Base-by-base conservation (phyloP, 2,113 vertebrate genomes). In the Cardinalis cardinalis region DNA sequence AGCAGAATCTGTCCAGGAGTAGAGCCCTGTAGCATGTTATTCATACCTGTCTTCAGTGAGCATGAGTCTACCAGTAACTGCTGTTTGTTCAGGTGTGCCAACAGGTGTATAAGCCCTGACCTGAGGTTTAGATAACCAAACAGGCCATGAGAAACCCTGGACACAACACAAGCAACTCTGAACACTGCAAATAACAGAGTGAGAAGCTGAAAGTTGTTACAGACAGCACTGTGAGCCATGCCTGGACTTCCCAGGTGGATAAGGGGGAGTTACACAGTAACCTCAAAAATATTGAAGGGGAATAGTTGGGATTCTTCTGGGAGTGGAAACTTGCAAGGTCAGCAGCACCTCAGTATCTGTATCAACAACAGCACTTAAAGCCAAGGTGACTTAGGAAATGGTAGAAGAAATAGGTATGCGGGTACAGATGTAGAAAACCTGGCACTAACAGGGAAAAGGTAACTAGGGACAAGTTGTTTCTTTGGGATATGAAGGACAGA, bases 361-460 rank as follows among this genome's bases (percentile, higher is more conserved):
- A 46, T 23, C 32, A 75, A 19, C 8, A 43, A 36, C 14, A 52
- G 11, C 26, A 48, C 0, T 0, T 52, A 38, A 84, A 84, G 36
- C 17, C 34, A 41, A 88, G 60, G 31, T 7, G 15, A 48, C n/a
- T 16, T 31, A 43, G 6, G 13, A 51, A 78, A 74, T 14, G 12
- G 23, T 19, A 72, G 34, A 61, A 66, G 12, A 80, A 90, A 76
- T 34, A 74, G 6, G 2, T 49, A 8, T 40, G 17, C 15, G 3
- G 18, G 38, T 59, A 70, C 14, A 64, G 44, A 43, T 28, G 14
- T 23, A 61, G 49, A 65, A 83, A 74, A 78, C 36, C 26, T 41
- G 26, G 2, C 4, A 48, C 16, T 38, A 55, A 28, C 0, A 15
- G 25, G 20, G 15, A 69, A 79, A 84, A 88, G 34, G 31, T 18